Conservation (phyloP, 2,113 vertebrate genomes). For the Epinephelus fuscoguttatus region DNA sequence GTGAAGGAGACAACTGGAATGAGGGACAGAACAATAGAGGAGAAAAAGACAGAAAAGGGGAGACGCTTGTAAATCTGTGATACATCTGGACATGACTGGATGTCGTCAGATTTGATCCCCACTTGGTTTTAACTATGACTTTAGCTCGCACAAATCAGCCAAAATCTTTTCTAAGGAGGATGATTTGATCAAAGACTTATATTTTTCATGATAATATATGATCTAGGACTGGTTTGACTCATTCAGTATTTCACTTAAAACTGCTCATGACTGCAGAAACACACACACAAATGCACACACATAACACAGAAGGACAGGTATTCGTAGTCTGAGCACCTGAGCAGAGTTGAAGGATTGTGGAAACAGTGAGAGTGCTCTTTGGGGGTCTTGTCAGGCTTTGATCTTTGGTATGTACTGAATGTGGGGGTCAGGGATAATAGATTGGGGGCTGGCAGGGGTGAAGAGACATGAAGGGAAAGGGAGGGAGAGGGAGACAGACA, state of each 20-base stretch:
- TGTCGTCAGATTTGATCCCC: background rate
- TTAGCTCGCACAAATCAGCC: background rate
- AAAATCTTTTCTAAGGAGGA: background rate
- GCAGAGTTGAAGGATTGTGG: constrained; percentile 54
- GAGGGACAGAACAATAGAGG: background rate
- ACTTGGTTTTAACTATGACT: background rate
- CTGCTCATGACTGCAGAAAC: background rate
- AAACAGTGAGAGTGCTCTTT: constrained; percentile 71
- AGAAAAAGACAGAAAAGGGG: background rate
- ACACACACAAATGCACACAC: constrained; percentile 10
- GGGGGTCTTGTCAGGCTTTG: constrained; percentile 71
- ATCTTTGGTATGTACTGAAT: constrained; percentile 80
- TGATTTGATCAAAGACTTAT: background rate
- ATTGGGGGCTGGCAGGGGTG: constrained; percentile 60
- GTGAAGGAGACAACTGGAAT: background rate
- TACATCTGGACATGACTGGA: constrained; percentile 15
- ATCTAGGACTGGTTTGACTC: background rate
- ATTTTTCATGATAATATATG: background rate
- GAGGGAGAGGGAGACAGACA: constrained; percentile 3
- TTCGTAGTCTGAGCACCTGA: constrained; percentile 60
- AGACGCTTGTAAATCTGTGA: constrained; percentile 5
- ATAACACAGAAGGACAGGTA: constrained; percentile 41
- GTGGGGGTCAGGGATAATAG: constrained; percentile 77
- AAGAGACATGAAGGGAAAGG: constrained; percentile 60
- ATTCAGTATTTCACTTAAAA: constrained; percentile 1